Conservation (phyloP, 2,888 invertebrate species). For the Eupithecia insigniata region DNA sequence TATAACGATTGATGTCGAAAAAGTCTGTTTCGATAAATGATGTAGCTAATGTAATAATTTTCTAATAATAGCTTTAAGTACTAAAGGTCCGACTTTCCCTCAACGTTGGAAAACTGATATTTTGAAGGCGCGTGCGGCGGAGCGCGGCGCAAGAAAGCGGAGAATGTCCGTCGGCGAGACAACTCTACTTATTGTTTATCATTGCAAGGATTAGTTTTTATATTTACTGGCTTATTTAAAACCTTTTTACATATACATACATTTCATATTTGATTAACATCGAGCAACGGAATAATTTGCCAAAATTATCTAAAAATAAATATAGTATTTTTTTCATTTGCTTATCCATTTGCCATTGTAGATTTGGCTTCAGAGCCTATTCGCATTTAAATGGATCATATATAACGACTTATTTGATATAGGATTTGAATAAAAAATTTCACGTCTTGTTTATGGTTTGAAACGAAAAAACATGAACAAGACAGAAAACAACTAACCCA, state of each 20-base stretch:
- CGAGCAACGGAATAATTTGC: neutral
- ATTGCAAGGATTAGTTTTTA: neutral
- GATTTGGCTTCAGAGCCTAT: neutral
- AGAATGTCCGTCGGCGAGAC: slow-evolving; percentile 16
- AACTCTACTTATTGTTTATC: neutral
- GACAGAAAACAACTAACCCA: neutral
- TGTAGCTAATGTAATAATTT: neutral
- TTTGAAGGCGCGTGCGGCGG: slow-evolving; percentile 35
- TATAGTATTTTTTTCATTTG: neutral
- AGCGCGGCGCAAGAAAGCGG: slow-evolving; percentile 35
- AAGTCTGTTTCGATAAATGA: neutral
- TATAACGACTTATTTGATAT: neutral
- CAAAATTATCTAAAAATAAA: neutral
- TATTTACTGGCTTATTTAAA: neutral
- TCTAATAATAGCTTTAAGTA: neutral
- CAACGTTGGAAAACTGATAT: slow-evolving; percentile 40
- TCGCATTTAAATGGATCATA: neutral
- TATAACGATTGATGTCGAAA: neutral
- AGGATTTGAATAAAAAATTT: neutral
- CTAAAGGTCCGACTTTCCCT: slow-evolving; percentile 35
- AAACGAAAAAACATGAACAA: neutral
- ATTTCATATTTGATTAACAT: neutral
- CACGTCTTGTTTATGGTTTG: neutral
- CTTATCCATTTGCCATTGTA: neutral
- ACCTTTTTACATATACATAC: neutral